Base-by-base conservation (phyloP, 1,140 invertebrate genomes). In the Lasioglossum albipes region DNA sequence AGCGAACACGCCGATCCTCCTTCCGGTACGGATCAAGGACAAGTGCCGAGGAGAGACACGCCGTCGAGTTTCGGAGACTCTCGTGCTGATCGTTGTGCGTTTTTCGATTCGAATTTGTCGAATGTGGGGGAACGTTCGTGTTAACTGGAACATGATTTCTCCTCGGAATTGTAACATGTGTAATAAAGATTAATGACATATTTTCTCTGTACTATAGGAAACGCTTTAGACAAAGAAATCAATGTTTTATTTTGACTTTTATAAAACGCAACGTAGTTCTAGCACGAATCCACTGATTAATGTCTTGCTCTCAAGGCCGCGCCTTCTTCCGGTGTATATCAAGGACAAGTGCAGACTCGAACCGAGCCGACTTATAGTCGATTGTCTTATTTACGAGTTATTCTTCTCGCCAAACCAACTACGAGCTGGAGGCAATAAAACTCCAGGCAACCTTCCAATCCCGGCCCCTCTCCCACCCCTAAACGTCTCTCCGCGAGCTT, bases 1-100 rank as follows among this genome's bases (percentile, higher is more conserved):
- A 79, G 68, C 76, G 84, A 83, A 82, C 31, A 20, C 54, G 76
- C 75, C 75, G 45, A 57, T 77, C 79, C 81, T 80, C 77, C 84
- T 83, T 86, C 77, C 84, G 42, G 65, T 31, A 18, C 7, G 18
- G 49, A 59, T 54, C 59, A 36, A 31, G 64, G 49, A 71, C 68
- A 66, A 45, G 54, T 64, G 64, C 57, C 72, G 36, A 0, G 36
- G 3, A 36, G 5, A 36, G 36, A 36, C 36, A 36, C 36, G 36
- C 36, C 36, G 27, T 27, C 27, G 36, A 36, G 36, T 36, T 36
- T 36, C 36, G 36, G 36, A 5, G 36, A 36, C 36, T 27, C 27
- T 27, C 27, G 27, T 27, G 27, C 27, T 27, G 27, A 27, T 27
- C 27, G 1, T 27, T 36, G 36, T 36, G 36, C 36, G 3, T 36